Percentiles rank a stretch among this genome's conserved stretches.
Conservation (phyloP, 2,797 vertebrate species). For the Paratrypauchen microcephalus region DNA sequence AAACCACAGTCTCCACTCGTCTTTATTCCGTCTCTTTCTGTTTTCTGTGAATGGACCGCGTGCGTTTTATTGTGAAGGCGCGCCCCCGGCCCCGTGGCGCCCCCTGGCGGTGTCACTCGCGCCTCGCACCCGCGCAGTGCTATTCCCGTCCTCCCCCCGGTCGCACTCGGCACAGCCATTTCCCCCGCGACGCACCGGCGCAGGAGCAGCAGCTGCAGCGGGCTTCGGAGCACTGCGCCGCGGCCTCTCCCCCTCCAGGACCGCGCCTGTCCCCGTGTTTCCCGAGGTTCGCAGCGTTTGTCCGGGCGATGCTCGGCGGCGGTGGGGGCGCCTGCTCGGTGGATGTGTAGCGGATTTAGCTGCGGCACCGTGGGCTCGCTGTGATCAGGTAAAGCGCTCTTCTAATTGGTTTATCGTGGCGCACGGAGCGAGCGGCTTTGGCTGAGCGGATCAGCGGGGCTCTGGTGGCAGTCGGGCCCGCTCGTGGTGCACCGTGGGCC, state of each 20-base stretch:
- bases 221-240: neutral
- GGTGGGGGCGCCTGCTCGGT: neutral
- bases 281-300: neutral
- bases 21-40: neutral
- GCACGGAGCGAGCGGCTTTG: neutral
- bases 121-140: neutral
- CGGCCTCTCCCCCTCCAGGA: neutral
- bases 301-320: neutral
- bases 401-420: conserved; percentile 3
- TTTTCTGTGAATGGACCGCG: neutral
- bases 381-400: neutral
- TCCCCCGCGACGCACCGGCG: neutral
- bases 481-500: neutral
- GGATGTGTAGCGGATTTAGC: conserved; percentile 9
- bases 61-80: neutral
- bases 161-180: neutral
- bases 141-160: neutral
- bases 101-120: neutral
- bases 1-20: too few relatives aligned
- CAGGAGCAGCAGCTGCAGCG: neutral
- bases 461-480: neutral
- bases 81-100: neutral
- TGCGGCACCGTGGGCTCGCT: neutral
- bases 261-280: neutral
- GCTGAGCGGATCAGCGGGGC: neutral